These are phyloP conservation scores for Plusia festucae DNA, from an alignment of 2,888 invertebrate genomes.

Conservation along the genomic window DNA sequence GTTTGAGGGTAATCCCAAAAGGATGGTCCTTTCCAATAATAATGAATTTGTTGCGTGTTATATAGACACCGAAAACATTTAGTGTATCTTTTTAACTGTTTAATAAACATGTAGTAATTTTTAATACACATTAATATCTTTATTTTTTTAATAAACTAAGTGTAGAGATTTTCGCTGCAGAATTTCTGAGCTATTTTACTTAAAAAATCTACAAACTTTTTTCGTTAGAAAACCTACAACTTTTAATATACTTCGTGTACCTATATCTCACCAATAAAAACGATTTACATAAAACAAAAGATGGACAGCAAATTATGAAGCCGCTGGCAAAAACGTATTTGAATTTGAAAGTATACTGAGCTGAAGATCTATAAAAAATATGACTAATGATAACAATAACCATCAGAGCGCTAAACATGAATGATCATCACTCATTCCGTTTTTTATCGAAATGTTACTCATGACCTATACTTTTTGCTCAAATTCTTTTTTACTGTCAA, in stretches of 20 bases:
- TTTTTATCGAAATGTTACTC: slow-evolving; percentile 22
- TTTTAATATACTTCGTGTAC: not conserved
- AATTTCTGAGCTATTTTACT: too few species aligned
- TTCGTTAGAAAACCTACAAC: not conserved
- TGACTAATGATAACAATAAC: slow-evolving; percentile 31
- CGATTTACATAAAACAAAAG: not conserved
- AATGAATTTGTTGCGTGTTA: not conserved
- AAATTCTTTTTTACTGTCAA: too few species aligned
- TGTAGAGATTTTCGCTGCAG: too few species aligned
- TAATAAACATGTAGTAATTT: too few species aligned
- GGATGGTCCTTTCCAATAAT: not conserved
- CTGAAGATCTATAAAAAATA: slow-evolving; percentile 19
- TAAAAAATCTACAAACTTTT: too few species aligned
- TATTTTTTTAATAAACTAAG: too few species aligned
- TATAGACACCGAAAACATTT: not conserved
- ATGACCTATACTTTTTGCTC: too few species aligned
- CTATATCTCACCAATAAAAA: not conserved
- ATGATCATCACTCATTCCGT: slow-evolving; percentile 23
- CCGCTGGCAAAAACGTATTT: not conserved
- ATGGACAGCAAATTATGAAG: not conserved
- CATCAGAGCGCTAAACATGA: slow-evolving; percentile 19
- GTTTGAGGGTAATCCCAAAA: slow-evolving; percentile 16
- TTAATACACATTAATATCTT: too few species aligned
- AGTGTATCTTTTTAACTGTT: not conserved
- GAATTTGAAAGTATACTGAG: not conserved